Base-by-base conservation (phyloP, 2,888 invertebrate species). In the Latrodectus hesperus region DNA sequence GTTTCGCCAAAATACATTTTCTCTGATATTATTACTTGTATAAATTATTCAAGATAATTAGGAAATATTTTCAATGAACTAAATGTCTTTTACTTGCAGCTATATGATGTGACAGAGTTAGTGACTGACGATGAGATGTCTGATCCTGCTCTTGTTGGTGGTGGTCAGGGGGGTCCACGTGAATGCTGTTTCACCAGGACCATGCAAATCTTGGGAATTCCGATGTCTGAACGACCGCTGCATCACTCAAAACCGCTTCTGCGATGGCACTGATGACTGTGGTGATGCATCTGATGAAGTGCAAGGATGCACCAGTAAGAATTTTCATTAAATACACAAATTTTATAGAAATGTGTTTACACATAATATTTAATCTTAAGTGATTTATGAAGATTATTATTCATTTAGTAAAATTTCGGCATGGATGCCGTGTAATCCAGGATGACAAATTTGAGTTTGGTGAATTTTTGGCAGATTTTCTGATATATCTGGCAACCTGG, bases 221-320 rank as follows among this genome's bases (percentile, higher is more conserved):
- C 93, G 94, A 90, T 95, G 95, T 91, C 92, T 93, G 83, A 95
- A 95, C 92, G 95, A 95, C 90, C 94, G 94, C 90, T 89, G 89
- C 74, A 81, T 89, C 51, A 71, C 78, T 55, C 92, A 95, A 91
- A 95, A 95, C 93, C 95, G 95, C 92, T 95, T 94, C 92, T 96
- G 96, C 92, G 95, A 96, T 91, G 95, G 95, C 26, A 93, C 95
- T 88, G 94, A 95, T 91, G 96, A 96, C 92, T 96, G 96, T 91
- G 94, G 94, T 60, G 96, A 96, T 92, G 94, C 94, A 91, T 95
- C 95, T 90, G 96, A 96, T 92, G 96, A 96, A 92, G 94, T 94
- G 9, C 94, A 94, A 90, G 94, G 94, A 90, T 96, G 96, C 92
- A 94, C 96, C 91, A 95, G 96, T 96, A 93, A 96, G 96, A 95